Conservation (phyloP, 1,140 invertebrate genomes). For the Dendroctonus ponderosae region DNA sequence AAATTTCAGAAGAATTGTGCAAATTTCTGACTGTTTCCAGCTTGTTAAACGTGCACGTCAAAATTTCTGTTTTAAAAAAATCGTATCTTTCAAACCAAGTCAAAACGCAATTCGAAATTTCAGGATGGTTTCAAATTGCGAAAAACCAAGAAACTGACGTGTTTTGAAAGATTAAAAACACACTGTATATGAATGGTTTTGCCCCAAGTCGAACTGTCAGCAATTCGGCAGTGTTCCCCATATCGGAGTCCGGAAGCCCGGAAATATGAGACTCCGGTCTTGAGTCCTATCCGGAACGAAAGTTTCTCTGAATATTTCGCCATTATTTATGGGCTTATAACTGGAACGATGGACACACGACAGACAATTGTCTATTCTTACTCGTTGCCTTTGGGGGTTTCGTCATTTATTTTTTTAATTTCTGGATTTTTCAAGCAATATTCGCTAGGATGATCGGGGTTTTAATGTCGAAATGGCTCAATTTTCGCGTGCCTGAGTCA, state of each 20-base stretch:
- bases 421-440: background rate
- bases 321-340: constrained; percentile 37
- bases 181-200: no score
- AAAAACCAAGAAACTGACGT: no score
- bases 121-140: no score
- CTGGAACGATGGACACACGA: constrained; percentile 1
- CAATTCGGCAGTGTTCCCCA: background rate
- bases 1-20: no score
- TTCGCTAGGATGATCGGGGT: background rate
- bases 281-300: constrained; percentile 40
- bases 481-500: constrained; percentile 1
- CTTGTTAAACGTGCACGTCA: no score
- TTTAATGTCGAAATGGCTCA: background rate
- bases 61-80: no score
- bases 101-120: no score
- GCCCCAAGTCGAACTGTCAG: no score
- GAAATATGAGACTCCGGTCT: constrained; percentile 42
- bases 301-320: constrained; percentile 42
- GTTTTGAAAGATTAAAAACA: no score
- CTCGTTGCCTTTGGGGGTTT: background rate
- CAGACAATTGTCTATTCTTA: background rate
- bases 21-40: no score
- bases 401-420: background rate
- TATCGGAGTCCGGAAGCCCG: constrained; percentile 33
- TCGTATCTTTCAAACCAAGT: no score